Evolutionary conservation across 2,113 vertebrate genomes (phyloP).

Genomic region (Sander vitreus): DNA sequence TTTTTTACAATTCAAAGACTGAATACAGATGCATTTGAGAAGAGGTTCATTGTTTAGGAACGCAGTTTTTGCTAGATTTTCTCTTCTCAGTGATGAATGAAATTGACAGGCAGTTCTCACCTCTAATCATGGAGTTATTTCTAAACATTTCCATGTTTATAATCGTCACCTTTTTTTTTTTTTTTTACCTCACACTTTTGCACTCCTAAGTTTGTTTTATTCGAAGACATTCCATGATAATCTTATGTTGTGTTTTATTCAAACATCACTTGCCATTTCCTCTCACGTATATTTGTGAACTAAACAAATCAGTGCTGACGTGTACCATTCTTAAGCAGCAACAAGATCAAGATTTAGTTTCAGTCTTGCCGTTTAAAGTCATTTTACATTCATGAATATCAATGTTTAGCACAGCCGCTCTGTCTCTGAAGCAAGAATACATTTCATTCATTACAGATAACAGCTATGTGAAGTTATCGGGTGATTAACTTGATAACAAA

Average conservation of each 20-base stretch:
- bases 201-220: constrained; percentile 50
- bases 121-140: constrained; percentile 43
- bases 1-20: constrained; percentile 14
- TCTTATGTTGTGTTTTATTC: constrained; percentile 49
- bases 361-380: constrained; percentile 38
- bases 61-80: constrained; percentile 14
- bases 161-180: constrained; percentile 19
- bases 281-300: constrained; percentile 55
- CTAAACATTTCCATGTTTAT: constrained; percentile 56
- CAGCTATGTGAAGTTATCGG: constrained; percentile 77
- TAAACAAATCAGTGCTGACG: constrained; percentile 33
- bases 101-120: constrained; percentile 81
- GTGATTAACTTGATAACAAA: constrained; percentile 78
- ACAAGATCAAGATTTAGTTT: constrained; percentile 31
- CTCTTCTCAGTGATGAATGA: constrained; percentile 82
- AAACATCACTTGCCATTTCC: constrained; percentile 53
- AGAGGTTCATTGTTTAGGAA: constrained; percentile 17
- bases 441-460: constrained; percentile 73
- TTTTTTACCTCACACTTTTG: constrained; percentile 23
- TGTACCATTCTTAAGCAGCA: constrained; percentile 18
- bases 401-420: constrained; percentile 53
- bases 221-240: constrained; percentile 63
- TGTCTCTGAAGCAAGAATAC: constrained; percentile 55
- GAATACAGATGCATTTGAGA: constrained; percentile 17
- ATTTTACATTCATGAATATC: constrained; percentile 58